These are phyloP conservation scores for Plecotus auritus DNA, from an alignment of 2,113 vertebrate genomes.

Conservation along the genomic window DNA sequence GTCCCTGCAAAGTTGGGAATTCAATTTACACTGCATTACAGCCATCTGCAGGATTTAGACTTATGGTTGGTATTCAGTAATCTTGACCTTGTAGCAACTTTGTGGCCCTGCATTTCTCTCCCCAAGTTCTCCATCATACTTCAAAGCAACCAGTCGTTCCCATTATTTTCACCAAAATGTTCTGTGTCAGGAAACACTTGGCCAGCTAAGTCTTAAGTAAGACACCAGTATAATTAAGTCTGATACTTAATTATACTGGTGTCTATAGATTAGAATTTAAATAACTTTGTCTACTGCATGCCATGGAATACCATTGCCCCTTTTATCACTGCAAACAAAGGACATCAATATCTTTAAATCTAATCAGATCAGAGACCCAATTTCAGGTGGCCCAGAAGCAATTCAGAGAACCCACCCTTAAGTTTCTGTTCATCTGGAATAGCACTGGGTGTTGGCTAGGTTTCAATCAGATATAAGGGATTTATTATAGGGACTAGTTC, in stretches of 20 bases:
- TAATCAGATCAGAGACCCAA: not conserved
- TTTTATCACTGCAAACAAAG: not conserved
- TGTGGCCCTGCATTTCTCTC: not conserved
- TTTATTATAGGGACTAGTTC: not conserved
- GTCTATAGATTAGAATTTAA: not conserved
- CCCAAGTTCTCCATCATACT: not conserved
- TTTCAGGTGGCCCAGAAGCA: not conserved
- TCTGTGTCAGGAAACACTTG: not conserved
- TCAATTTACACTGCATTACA: not conserved
- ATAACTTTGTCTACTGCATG: not conserved
- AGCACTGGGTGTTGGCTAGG: not conserved
- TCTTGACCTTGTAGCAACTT: not conserved
- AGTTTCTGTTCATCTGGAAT: not conserved
- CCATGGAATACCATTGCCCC: not conserved
- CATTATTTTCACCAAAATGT: not conserved
- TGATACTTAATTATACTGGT: not conserved
- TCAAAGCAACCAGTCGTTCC: not conserved
- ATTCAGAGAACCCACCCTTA: not conserved
- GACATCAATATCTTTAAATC: not conserved
- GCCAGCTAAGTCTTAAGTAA: not conserved
- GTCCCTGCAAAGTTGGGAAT: not conserved
- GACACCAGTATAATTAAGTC: too few relatives aligned
- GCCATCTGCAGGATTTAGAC: not conserved
- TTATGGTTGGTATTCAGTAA: not conserved
- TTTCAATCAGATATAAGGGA: not conserved